Evolutionary conservation across 2,888 invertebrate species (phyloP), one percentile per base, ranked within the genome.

Genomic region (Scotopteryx bipunctaria): DNA sequence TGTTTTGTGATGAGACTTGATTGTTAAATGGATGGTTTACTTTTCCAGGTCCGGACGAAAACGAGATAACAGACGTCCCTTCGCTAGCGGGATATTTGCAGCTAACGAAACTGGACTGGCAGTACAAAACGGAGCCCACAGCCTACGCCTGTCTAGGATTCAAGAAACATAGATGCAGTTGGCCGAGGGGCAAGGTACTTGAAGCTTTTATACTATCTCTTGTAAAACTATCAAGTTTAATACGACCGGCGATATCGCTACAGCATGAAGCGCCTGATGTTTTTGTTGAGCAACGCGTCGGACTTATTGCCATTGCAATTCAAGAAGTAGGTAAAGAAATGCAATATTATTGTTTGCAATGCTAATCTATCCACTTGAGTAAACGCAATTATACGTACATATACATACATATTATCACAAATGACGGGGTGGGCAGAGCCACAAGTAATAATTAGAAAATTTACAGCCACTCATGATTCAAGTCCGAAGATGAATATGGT

Each of bases 81-180:
- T 96, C 96, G 38, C 78, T 97, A 67, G 95, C 97, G 0, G 96
- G 95, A 0, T 97, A 97, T 78, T 88, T 97, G 36, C 97, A 97
- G 82, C 89, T 97, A 51, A 95, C 95, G 59, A 94, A 95, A 76
- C 81, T 97, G 54, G 97, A 97, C 83, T 97, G 97, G 97, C 94
- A 94, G 64, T 97, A 97, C 84, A 97, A 96, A 86, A 96, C 96
- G 0, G 96, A 97, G 72, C 95, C 96, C 0, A 95, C 95, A 1
- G 93, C 93, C 55, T 93, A 93, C 68, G 95, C 96, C 0, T 97
- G 97, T 64, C 83, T 96, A 55, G 96, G 95, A 8, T 95, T 97
- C 93, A 94, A 94, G 67, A 94, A 94, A 55, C 94, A 93, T 37
- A 92, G 94, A 46, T 97, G 97, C 83, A 96, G 95, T 78, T 97